A percentile compares a stretch with the other conserved stretches of the same genome.
Evolutionary conservation across 2,113 vertebrate species (phyloP).

Genomic region (Arenaria interpres): DNA sequence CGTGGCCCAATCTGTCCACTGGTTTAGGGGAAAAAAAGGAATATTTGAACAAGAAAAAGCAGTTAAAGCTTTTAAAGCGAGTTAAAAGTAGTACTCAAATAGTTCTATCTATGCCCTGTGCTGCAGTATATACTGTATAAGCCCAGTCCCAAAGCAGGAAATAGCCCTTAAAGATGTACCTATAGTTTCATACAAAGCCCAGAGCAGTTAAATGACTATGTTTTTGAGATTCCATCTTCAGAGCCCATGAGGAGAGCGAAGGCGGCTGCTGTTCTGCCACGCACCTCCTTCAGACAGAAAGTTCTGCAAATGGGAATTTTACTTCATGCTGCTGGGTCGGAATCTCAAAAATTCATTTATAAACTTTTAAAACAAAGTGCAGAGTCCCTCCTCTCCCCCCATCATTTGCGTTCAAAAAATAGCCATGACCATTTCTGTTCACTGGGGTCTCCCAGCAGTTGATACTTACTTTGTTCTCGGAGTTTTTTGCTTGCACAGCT

Average conservation of each 20-base stretch:
- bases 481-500: conserved; percentile 74
- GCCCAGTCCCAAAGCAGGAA: neutral
- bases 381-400: neutral
- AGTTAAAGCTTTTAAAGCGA: neutral
- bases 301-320: neutral
- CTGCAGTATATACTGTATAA: neutral
- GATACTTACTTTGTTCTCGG: conserved; percentile 78
- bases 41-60: neutral
- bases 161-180: rapidly evolving
- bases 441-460: neutral
- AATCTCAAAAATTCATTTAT: neutral
- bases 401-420: neutral
- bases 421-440: neutral
- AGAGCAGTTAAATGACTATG: neutral
- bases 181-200: neutral
- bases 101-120: neutral
- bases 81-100: neutral
- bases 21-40: neutral
- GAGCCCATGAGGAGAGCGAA: neutral
- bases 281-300: neutral
- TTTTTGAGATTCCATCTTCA: neutral
- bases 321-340: neutral
- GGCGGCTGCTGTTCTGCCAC: neutral
- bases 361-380: neutral
- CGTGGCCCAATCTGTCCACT: neutral